A percentile compares a stretch with the other conserved stretches of the same genome.
Conservation (phyloP, 1,140 invertebrate genomes). For the Marisa cornuarietis region DNA sequence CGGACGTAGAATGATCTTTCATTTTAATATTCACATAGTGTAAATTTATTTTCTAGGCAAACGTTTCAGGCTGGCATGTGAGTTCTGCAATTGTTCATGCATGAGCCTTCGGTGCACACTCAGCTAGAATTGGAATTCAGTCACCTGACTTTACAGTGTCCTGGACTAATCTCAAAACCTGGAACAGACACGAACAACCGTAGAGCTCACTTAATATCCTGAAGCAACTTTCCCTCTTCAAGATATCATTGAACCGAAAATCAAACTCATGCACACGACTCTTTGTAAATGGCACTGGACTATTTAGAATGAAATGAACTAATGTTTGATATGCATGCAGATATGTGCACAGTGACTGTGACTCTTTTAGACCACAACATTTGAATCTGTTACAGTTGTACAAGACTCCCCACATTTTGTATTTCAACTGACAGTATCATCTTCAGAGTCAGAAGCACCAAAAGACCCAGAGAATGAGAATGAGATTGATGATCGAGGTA, state of each 20-base stretch:
- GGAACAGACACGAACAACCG: neutral
- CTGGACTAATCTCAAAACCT: neutral
- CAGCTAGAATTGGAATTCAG: too few species aligned
- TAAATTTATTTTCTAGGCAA: neutral
- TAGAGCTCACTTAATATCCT: neutral
- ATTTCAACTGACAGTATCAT: conserved; percentile 73
- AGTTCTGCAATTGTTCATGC: neutral
- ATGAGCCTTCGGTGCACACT: too few species aligned
- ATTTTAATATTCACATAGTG: neutral
- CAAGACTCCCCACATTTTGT: conserved; percentile 75
- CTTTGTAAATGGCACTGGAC: neutral
- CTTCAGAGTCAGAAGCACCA: conserved; percentile 35
- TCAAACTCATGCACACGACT: neutral
- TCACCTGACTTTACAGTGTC: neutral
- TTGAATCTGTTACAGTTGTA: conserved; percentile 72
- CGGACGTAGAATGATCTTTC: too few species aligned
- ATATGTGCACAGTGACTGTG: neutral
- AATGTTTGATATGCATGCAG: neutral
- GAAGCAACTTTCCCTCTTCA: neutral
- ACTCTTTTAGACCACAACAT: neutral
- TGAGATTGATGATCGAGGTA: neutral
- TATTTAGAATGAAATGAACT: neutral
- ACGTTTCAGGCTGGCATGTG: neutral
- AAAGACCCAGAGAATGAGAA: conserved; percentile 21
- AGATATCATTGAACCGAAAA: neutral